Evolutionary conservation across 2,113 vertebrate species (phyloP).

Genomic region (Telmatochromis brichardi): DNA sequence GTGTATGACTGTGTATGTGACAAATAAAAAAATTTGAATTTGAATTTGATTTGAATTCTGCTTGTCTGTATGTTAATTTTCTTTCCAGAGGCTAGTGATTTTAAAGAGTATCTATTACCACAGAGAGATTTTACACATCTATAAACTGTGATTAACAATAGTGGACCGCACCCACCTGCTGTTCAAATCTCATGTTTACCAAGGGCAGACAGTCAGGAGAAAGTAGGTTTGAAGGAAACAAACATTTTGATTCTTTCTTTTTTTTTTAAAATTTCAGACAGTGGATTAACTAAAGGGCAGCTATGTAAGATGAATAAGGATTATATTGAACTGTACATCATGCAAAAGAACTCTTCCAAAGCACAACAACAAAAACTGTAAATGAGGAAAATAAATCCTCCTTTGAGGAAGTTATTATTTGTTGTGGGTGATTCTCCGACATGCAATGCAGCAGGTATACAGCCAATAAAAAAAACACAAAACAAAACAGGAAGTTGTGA

Average conservation of each 20-base stretch:
- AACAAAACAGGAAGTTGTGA: background rate
- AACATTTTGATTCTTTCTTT: background rate
- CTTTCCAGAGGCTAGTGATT: background rate
- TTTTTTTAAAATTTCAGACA: rapidly evolving
- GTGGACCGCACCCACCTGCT: background rate
- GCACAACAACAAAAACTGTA: background rate
- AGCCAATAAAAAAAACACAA: background rate
- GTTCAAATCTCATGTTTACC: background rate
- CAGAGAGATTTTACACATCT: background rate
- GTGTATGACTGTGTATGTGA: too few species aligned
- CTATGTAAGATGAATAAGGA: background rate
- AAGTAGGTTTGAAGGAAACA: background rate
- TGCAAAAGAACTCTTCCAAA: background rate
- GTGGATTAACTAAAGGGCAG: background rate
- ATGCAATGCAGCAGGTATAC: background rate
- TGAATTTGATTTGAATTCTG: background rate
- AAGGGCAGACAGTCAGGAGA: background rate
- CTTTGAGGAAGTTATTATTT: background rate
- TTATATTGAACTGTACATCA: background rate
- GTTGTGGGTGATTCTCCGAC: background rate
- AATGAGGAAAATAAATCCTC: background rate
- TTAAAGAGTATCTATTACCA: background rate
- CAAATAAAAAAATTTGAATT: too few species aligned
- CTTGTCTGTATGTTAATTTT: background rate
- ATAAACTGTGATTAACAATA: background rate